Percentiles rank a stretch among this genome's conserved stretches.
Evolutionary conservation across 2,113 vertebrate genomes (phyloP).

Genomic region (Procavia capensis): DNA sequence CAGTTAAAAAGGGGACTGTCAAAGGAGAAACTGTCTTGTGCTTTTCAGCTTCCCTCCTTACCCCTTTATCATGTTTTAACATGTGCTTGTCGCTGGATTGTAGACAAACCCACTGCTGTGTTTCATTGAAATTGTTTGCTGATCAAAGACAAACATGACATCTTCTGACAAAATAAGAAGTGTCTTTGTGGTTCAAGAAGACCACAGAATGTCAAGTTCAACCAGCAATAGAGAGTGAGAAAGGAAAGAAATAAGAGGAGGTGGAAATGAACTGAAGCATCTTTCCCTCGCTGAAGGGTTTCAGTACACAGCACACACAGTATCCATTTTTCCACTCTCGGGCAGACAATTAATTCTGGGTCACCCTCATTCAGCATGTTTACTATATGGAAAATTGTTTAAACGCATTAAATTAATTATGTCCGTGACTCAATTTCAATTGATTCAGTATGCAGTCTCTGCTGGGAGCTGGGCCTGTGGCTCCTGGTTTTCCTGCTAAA

Average conservation of each 20-base stretch:
- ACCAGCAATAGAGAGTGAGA: slow-evolving; percentile 20
- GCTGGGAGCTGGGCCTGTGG: background rate
- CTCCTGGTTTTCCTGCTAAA: background rate
- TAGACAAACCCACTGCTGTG: too few species aligned
- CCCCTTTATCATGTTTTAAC: background rate
- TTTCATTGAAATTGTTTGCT: slow-evolving; percentile 68
- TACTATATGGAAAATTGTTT: slow-evolving; percentile 70
- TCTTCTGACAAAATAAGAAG: slow-evolving; percentile 60
- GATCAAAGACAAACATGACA: slow-evolving; percentile 2
- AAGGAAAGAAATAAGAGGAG: background rate
- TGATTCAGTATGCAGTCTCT: slow-evolving; percentile 48
- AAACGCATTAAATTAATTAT: slow-evolving; percentile 78
- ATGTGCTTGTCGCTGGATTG: slow-evolving; percentile 9
- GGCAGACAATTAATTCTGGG: slow-evolving; percentile 54
- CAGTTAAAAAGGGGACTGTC: background rate
- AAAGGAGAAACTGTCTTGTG: background rate
- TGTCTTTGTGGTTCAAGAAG: slow-evolving; percentile 66
- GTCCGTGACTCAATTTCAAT: slow-evolving; percentile 65
- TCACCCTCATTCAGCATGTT: slow-evolving; percentile 65
- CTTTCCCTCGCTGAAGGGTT: background rate
- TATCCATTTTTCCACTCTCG: slow-evolving; percentile 35
- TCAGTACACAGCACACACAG: background rate
- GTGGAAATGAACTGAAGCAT: slow-evolving; percentile 8
- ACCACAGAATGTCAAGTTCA: slow-evolving; percentile 63
- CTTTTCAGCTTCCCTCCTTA: background rate